Evolutionary conservation across 2,888 invertebrate genomes (phyloP).

Genomic region (Tipula unca): DNA sequence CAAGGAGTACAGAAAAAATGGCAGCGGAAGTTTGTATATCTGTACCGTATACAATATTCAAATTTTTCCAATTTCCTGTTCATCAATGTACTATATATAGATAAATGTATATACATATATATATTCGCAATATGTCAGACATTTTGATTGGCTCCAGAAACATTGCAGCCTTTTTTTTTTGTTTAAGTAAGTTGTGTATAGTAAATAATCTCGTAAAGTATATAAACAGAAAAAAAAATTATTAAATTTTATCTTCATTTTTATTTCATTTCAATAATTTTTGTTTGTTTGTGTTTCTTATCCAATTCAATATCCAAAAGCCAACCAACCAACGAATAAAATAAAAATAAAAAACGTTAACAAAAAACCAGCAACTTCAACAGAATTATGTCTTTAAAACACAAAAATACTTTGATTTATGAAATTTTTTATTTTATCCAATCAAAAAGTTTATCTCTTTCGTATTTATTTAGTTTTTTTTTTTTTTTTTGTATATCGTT

Average conservation of each 20-base stretch:
- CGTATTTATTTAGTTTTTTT: not conserved
- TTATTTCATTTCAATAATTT: conserved; percentile 14
- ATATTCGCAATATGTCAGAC: not conserved
- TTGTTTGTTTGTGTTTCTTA: not conserved
- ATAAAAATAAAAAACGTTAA: not conserved
- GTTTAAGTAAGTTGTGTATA: not conserved
- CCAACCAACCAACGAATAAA: conserved; percentile 14
- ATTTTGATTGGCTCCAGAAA: not conserved
- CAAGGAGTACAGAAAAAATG: not conserved
- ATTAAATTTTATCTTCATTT: conserved; percentile 14
- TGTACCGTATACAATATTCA: not conserved
- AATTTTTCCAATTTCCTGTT: not conserved
- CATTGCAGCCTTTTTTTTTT: not conserved
- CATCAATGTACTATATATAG: not conserved
- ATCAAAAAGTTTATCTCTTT: not conserved
- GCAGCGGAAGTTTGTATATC: not conserved
- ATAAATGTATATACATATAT: not conserved
- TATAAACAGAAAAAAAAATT: not conserved
- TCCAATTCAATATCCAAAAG: conserved; percentile 14
- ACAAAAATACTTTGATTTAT: conserved; percentile 14
- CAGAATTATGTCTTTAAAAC: not conserved
- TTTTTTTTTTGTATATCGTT: not conserved
- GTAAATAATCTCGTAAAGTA: not conserved
- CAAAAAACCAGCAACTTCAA: not conserved
- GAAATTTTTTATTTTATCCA: conserved; percentile 3